A percentile compares a stretch with the other conserved stretches of the same genome.
Conservation (phyloP, 1,140 invertebrate species). For the Drosophila melanogaster region DNA sequence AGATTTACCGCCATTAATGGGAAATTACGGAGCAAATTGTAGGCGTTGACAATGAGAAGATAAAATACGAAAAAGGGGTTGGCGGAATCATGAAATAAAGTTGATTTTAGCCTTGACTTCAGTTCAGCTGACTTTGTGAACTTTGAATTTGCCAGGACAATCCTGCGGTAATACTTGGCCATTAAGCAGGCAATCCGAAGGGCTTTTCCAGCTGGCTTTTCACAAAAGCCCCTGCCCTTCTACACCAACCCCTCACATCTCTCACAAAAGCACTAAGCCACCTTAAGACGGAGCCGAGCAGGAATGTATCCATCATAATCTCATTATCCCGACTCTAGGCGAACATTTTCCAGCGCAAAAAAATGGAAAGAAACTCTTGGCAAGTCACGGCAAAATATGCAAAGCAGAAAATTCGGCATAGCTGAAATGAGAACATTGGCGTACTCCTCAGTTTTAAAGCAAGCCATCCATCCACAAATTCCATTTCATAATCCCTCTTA, state of each 20-base stretch:
- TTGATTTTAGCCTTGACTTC: slow-evolving; percentile 6
- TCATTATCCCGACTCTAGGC: slow-evolving; percentile 45
- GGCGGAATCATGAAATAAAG: background rate
- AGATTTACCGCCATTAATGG: slow-evolving; percentile 40
- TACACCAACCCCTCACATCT: background rate
- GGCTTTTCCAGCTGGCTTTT: slow-evolving; percentile 41
- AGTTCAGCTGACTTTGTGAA: slow-evolving; percentile 33
- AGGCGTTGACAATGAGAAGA: slow-evolving; percentile 35
- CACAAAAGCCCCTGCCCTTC: slow-evolving; percentile 14
- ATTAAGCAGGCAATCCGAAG: slow-evolving; percentile 43
- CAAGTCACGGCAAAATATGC: slow-evolving; percentile 49
- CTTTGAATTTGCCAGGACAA: slow-evolving; percentile 34
- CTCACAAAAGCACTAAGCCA: slow-evolving; percentile 28
- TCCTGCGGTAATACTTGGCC: slow-evolving; percentile 43
- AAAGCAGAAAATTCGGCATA: slow-evolving; percentile 57
- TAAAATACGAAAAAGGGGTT: slow-evolving; percentile 10
- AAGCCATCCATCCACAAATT: slow-evolving; percentile 15
- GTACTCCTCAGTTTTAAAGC: slow-evolving; percentile 7
- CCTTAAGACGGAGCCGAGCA: slow-evolving; percentile 39
- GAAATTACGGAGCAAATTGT: slow-evolving; percentile 29
- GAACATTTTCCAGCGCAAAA: slow-evolving; percentile 19
- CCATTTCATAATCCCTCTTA: slow-evolving; percentile 23
- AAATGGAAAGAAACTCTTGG: slow-evolving; percentile 9
- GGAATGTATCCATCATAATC: slow-evolving; percentile 54
- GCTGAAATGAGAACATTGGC: slow-evolving; percentile 9